Conservation (phyloP, 2,888 invertebrate species). For the Therioaphis trifolii region DNA sequence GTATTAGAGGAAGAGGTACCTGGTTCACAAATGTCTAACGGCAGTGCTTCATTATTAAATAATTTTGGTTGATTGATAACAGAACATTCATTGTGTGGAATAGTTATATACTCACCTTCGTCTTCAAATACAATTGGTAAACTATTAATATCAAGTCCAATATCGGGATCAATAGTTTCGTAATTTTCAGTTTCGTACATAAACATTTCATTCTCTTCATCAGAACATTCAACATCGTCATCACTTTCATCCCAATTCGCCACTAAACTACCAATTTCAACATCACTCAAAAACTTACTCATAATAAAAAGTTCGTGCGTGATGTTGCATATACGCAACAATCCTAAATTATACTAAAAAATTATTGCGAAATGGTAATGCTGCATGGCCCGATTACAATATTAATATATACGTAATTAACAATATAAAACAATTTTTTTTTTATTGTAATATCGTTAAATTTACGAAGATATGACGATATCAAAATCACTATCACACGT, state of each 20-base stretch:
- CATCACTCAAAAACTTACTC: too few species aligned
- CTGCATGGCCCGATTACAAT: not conserved
- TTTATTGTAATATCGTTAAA: not conserved
- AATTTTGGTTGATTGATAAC: too few species aligned
- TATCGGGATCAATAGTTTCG: not conserved
- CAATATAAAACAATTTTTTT: conserved; percentile 19
- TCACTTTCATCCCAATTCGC: not conserved
- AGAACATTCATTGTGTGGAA: too few species aligned
- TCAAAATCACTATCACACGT: conserved; percentile 5
- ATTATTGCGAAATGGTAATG: too few species aligned
- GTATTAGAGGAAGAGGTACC: too few species aligned
- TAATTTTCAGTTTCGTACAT: not conserved
- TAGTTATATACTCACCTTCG: too few species aligned
- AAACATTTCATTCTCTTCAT: not conserved
- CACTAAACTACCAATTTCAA: not conserved
- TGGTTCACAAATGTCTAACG: too few species aligned
- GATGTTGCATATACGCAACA: too few species aligned
- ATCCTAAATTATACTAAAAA: too few species aligned
- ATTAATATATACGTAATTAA: not conserved
- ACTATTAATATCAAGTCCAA: not conserved
- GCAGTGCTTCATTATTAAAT: too few species aligned
- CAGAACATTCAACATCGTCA: not conserved
- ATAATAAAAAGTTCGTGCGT: too few species aligned
- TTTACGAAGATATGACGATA: not conserved
- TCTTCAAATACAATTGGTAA: not conserved